Evolutionary conservation across 2,888 invertebrate genomes (phyloP).

Genomic region (Phyllotreta striolata): DNA sequence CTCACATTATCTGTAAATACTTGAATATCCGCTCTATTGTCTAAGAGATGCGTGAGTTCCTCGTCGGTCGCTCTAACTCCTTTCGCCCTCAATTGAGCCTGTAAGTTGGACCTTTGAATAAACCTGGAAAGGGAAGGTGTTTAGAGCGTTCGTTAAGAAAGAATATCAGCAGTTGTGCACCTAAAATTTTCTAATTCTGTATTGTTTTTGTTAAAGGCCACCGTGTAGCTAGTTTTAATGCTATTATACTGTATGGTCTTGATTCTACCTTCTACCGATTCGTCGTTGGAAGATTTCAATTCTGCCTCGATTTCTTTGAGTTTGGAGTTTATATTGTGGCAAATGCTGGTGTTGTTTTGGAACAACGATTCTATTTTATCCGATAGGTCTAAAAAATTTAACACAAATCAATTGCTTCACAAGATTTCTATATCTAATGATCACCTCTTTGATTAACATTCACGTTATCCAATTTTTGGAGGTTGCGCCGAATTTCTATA

Average conservation of each 20-base stretch:
- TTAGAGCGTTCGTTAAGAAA: background rate
- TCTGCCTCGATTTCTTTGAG: constrained; percentile 51
- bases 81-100: constrained; percentile 66
- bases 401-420: constrained; percentile 5
- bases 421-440: background rate
- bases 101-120: constrained; percentile 65
- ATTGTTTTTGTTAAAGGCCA: constrained; percentile 65
- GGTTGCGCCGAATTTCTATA: constrained; percentile 38
- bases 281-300: constrained; percentile 39
- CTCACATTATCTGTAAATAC: constrained; percentile 65
- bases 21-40: constrained; percentile 59
- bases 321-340: constrained; percentile 47
- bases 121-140: constrained; percentile 52
- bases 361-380: constrained; percentile 50
- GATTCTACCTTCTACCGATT: constrained; percentile 58
- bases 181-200: constrained; percentile 63
- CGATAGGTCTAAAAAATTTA: constrained; percentile 41
- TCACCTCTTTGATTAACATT: constrained; percentile 47
- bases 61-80: constrained; percentile 53
- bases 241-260: constrained; percentile 63
- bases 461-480: constrained; percentile 44
- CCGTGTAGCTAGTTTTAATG: constrained; percentile 62
- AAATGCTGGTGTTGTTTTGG: constrained; percentile 51
- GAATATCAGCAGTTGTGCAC: background rate
- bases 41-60: constrained; percentile 60